phyloP scores from a whole-genome alignment of 2,113 vertebrate species.

The Cricetomys ansorgei region DNA sequence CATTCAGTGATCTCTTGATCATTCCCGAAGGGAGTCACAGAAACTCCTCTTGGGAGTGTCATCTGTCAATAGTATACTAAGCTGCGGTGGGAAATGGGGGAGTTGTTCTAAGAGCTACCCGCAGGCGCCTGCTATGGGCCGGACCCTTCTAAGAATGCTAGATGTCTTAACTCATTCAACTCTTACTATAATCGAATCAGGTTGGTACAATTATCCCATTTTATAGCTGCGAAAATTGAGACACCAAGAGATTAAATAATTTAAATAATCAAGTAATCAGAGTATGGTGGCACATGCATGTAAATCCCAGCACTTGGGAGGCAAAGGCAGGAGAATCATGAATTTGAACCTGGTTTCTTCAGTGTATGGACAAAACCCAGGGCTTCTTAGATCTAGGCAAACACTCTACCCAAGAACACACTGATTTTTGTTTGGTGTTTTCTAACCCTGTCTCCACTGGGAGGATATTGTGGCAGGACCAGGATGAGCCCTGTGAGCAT shows the following conservation, averaged over 20 bases:
- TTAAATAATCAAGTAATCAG: too few relatives aligned
- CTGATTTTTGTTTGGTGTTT: constrained; percentile 53
- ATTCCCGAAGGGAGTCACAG: neutral
- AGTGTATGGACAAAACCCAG: neutral
- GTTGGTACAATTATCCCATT: neutral
- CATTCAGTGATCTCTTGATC: neutral
- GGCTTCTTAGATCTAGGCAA: neutral
- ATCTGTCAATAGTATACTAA: neutral
- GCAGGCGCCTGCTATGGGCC: too few relatives aligned
- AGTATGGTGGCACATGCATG: neutral
- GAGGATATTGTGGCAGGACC: neutral
- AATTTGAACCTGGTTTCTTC: neutral
- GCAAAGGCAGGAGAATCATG: neutral
- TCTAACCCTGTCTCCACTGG: neutral
- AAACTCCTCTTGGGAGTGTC: neutral
- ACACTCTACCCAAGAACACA: constrained; percentile 68
- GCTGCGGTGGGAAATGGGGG: neutral
- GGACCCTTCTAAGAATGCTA: constrained; percentile 10
- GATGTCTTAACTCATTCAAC: neutral
- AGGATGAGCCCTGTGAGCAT: neutral
- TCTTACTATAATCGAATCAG: neutral
- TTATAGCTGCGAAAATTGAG: neutral
- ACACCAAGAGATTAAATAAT: neutral
- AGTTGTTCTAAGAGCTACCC: neutral
- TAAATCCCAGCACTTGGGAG: neutral